Base-by-base conservation (phyloP, 2,113 vertebrate genomes). In the Phoxinus phoxinus region DNA sequence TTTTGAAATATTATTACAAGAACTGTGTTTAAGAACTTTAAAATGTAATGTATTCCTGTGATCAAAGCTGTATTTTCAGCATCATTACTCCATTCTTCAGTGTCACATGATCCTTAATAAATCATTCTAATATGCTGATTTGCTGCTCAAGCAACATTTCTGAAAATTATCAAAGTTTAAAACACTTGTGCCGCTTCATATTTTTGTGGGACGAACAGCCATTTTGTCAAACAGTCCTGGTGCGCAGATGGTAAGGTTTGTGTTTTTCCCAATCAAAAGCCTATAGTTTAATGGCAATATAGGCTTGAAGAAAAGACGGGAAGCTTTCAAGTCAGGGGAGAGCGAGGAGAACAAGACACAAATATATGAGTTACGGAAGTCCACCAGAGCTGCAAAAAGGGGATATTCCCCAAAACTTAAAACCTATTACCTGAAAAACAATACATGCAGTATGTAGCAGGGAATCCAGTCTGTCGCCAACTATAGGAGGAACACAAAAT, bases 391-490 rank as follows among this genome's bases (percentile, higher is more conserved):
- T 58, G 19, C 48, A 84, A 73, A 46, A 44, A 74, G 23, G 13
- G 21, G 12, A 59, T 75, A 56, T 74, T 56, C 6, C 48, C 21
- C 23, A 84, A 75, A 73, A 72, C 65, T 73, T 61, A 15, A 58
- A 37, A 71, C 32, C 23, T 41, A 12, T 19, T 86, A 69, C 6
- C 25, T 51, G 44, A 8, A 77, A 35, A 37, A 72, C 8, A 23
- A 19, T 35, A 72, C 69, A 12, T 35, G 17, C 1, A 58, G 46
- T 27, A 59, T 51, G 77, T 81, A 65, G 77, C 41, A 81, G 53
- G 85, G 78, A 74, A 73, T 86, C 1, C 48, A 81, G 37, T 71
- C 51, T 32, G 51, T 63, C 78, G 51, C 30, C 35, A 81, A 81
- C 32, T 74, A 74, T 35, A 81, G 25, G 19, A 81, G 53, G 19